Percentiles rank a stretch among this genome's conserved stretches.
phyloP scores from a whole-genome alignment of 2,797 vertebrate species.

The Poeciliopsis gracilis region DNA sequence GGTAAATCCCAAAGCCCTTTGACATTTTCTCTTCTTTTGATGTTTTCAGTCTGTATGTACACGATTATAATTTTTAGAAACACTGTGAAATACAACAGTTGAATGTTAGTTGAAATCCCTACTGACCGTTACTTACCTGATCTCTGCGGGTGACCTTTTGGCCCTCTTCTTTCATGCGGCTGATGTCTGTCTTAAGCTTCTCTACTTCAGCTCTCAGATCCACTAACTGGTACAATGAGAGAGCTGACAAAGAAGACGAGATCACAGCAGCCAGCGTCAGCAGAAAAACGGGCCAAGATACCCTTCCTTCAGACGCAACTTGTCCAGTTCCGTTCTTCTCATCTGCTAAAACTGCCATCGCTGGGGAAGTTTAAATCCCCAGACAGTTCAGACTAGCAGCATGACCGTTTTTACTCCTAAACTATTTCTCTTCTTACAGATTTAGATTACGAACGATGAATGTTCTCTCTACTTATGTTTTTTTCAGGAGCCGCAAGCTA shows the following conservation, averaged over 20 bases:
- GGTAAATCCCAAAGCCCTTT: slow-evolving; percentile 17
- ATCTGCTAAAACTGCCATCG: slow-evolving; percentile 46
- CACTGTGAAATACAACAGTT: background rate
- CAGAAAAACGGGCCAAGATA: slow-evolving; percentile 74
- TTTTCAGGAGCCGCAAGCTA: background rate
- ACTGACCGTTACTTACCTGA: slow-evolving; percentile 62
- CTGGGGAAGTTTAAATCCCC: slow-evolving; percentile 21
- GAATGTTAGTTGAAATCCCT: background rate
- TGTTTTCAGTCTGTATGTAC: slow-evolving; percentile 54
- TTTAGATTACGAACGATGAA: background rate
- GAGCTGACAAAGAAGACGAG: slow-evolving; percentile 85
- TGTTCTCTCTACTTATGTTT: slow-evolving; percentile 12
- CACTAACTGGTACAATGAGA: slow-evolving; percentile 86
- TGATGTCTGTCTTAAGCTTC: slow-evolving; percentile 80
- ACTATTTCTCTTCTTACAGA: slow-evolving; percentile 7
- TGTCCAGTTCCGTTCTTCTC: slow-evolving; percentile 29
- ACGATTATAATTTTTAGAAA: background rate
- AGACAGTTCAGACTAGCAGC: slow-evolving; percentile 44
- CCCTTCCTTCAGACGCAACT: slow-evolving; percentile 39
- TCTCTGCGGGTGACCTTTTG: slow-evolving; percentile 31
- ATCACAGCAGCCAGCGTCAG: slow-evolving; percentile 83
- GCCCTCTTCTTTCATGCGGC: slow-evolving; percentile 70
- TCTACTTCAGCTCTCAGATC: slow-evolving; percentile 88
- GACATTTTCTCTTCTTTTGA: slow-evolving; percentile 30
- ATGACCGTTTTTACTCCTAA: slow-evolving; percentile 26